phyloP scores from a whole-genome alignment of 2,888 invertebrate genomes.

The Fragum fragum region DNA sequence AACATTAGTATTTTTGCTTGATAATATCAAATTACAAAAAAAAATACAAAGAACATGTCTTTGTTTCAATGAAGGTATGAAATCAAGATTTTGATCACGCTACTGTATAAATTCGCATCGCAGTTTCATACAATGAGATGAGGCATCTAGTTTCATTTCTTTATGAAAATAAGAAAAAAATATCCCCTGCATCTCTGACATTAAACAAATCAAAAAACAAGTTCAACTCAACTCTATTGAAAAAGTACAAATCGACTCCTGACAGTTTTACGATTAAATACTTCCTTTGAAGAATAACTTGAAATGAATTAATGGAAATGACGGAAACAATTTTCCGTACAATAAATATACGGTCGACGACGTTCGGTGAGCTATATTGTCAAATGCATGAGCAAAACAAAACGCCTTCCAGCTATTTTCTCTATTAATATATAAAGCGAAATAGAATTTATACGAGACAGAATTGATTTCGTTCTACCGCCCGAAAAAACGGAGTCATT shows the following conservation, averaged over 20 bases:
- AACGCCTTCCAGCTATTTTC: not conserved
- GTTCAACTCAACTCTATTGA: no score
- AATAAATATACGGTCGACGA: constrained; percentile 1
- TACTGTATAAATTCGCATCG: no score
- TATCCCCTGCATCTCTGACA: no score
- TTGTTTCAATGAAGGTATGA: no score
- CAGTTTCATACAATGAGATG: no score
- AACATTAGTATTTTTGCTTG: no score
- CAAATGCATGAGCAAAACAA: constrained; percentile 14
- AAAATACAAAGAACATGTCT: no score
- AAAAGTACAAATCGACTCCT: not conserved
- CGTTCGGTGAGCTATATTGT: constrained; percentile 10
- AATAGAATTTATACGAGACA: constrained; percentile 7
- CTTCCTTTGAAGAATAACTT: not conserved
- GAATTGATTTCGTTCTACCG: constrained; percentile 14
- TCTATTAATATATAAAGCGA: constrained; percentile 9
- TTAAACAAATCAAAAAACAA: no score
- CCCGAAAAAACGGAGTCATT: constrained; percentile 5
- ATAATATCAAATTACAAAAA: no score
- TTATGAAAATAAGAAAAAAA: no score
- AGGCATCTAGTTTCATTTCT: no score
- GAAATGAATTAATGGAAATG: not conserved
- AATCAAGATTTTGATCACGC: no score
- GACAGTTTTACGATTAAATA: not conserved
- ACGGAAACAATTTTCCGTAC: not conserved